phyloP scores from a whole-genome alignment of 2,113 vertebrate species.

The Erythrocercus mccallii region DNA sequence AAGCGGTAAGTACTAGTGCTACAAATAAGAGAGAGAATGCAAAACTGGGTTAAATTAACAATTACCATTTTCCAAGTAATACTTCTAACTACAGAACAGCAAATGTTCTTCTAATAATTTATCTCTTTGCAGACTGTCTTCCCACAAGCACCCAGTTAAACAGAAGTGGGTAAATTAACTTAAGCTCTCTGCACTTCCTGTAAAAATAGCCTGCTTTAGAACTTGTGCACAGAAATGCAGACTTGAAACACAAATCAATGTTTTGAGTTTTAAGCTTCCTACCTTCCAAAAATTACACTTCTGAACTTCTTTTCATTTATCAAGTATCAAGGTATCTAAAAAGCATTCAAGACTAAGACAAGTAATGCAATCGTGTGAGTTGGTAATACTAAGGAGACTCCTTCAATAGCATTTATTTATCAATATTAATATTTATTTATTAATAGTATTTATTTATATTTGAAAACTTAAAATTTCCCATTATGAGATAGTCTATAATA shows the following conservation, averaged over 20 bases:
- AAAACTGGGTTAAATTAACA: constrained; percentile 65
- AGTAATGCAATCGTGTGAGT: neutral
- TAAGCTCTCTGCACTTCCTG: neutral
- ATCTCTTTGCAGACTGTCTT: neutral
- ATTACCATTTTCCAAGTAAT: neutral
- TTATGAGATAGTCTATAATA: neutral
- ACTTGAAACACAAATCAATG: neutral
- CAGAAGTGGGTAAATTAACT: neutral
- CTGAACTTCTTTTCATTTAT: neutral
- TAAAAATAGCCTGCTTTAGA: neutral
- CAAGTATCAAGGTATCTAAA: neutral
- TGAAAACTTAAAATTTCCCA: neutral
- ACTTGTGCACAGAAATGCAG: neutral
- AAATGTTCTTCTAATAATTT: neutral
- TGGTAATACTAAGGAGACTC: neutral
- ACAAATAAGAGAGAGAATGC: constrained; percentile 18
- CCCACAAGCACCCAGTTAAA: neutral
- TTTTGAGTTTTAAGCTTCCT: neutral
- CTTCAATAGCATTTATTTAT: no score
- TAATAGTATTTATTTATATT: neutral
- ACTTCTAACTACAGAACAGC: neutral
- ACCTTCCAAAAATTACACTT: neutral
- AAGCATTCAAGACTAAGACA: neutral
- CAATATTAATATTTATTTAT: no score
- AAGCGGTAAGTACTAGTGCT: constrained; percentile 1